Evolutionary conservation across 1,140 invertebrate species (phyloP).

Genomic region (Pectinophora gossypiella): DNA sequence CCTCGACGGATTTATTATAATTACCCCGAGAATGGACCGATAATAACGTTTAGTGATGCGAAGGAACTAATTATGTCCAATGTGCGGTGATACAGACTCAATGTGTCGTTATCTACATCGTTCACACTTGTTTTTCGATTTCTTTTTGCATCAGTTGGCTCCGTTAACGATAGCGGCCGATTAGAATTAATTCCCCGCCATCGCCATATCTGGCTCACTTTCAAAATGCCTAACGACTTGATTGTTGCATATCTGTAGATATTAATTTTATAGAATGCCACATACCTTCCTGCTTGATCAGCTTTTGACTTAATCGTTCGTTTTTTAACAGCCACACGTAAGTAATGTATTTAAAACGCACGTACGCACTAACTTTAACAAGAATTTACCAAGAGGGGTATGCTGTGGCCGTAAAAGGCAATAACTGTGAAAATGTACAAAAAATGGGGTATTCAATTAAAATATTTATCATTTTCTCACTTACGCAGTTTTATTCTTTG

Average conservation of each 20-base stretch:
- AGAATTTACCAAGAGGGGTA: not conserved
- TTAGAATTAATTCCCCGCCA: no score
- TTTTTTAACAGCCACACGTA: no score
- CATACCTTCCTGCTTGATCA: no score
- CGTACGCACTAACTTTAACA: not conserved
- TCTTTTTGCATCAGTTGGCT: not conserved
- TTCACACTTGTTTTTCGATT: not conserved
- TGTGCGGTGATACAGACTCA: not conserved
- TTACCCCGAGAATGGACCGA: not conserved
- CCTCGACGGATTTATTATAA: conserved; percentile 2
- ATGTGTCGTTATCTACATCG: not conserved
- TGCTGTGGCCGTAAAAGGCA: conserved; percentile 3
- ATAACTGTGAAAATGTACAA: conserved; percentile 12
- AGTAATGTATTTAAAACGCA: no score
- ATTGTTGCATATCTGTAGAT: no score
- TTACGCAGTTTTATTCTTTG: conserved; percentile 15
- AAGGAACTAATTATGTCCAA: not conserved
- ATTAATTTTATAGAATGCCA: no score
- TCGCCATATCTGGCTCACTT: no score
- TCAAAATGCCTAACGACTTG: no score
- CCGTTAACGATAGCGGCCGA: no score
- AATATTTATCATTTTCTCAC: conserved; percentile 28
- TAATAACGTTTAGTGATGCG: not conserved
- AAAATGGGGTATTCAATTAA: conserved; percentile 11
- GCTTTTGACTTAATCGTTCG: no score